Evolutionary conservation across 1,140 invertebrate genomes (phyloP).

Genomic region (Trichomalopsis sarcophagae): DNA sequence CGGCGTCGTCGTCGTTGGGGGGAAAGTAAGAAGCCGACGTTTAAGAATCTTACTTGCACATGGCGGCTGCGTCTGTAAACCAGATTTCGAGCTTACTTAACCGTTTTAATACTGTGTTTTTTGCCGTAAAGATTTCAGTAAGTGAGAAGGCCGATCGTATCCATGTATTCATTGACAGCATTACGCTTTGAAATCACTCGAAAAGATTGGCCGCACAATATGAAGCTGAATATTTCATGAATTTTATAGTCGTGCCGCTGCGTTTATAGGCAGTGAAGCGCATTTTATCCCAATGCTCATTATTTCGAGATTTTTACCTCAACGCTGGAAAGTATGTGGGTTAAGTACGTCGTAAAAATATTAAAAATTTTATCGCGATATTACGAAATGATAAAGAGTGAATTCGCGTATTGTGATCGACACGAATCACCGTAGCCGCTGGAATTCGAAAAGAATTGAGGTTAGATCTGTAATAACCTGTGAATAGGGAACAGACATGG

Average conservation of each 20-base stretch:
- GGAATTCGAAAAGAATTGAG: no score
- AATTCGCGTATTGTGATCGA: not conserved
- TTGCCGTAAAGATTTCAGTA: not conserved
- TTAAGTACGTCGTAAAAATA: constrained; percentile 15
- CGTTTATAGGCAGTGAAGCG: not conserved
- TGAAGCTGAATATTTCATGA: constrained; percentile 14
- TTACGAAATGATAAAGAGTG: not conserved
- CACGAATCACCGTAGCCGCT: no score
- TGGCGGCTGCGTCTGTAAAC: not conserved
- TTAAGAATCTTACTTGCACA: no score
- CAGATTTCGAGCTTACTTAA: constrained; percentile 25
- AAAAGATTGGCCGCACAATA: not conserved
- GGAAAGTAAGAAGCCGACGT: no score
- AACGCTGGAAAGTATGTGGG: not conserved
- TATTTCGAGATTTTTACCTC: constrained; percentile 3
- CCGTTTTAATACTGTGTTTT: not conserved
- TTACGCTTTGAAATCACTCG: not conserved
- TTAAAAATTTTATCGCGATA: not conserved
- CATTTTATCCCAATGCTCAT: not conserved
- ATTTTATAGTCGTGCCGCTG: constrained; percentile 27
- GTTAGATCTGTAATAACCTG: no score
- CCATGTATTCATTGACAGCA: constrained; percentile 20
- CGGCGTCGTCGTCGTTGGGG: no score
- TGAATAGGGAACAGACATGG: no score
- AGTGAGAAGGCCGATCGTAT: not conserved